Conservation (phyloP, 2,797 vertebrate species). For the Oryzias sinensis region DNA sequence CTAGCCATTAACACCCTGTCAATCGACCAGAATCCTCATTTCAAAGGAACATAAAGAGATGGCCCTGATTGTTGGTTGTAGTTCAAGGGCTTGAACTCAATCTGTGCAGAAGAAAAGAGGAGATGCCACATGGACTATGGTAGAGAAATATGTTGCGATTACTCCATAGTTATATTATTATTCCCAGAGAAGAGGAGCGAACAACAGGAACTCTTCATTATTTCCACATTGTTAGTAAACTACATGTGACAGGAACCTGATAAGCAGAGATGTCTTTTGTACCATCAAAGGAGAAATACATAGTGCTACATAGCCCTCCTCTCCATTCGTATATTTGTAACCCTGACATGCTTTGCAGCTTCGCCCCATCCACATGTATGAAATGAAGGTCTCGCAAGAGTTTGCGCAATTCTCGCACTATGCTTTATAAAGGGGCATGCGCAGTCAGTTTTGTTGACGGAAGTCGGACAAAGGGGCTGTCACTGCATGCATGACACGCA, state of each 20-base stretch:
- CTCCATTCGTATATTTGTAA: too few species aligned
- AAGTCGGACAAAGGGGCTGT: too few species aligned
- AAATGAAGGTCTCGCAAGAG: too few species aligned
- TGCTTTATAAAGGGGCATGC: too few species aligned
- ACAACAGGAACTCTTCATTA: conserved; percentile 52
- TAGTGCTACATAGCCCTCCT: too few species aligned
- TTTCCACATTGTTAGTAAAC: conserved; percentile 61
- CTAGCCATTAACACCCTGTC: conserved; percentile 55
- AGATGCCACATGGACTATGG: conserved; percentile 20
- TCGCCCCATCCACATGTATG: too few species aligned
- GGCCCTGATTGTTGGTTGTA: conserved; percentile 28
- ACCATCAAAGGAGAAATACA: conserved; percentile 18
- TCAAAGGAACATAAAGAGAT: conserved; percentile 41
- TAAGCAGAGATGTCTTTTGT: conserved; percentile 25
- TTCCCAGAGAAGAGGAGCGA: conserved; percentile 31
- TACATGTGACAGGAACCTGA: conserved; percentile 39
- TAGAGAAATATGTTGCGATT: conserved; percentile 43
- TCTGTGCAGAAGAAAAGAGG: conserved; percentile 45
- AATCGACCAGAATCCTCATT: conserved; percentile 48
- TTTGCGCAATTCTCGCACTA: too few species aligned
- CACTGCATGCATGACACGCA: too few species aligned
- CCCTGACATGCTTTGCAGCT: too few species aligned
- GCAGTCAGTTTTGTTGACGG: too few species aligned
- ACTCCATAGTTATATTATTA: conserved; percentile 47
- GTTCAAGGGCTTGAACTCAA: conserved; percentile 71